Conservation (phyloP, 2,888 invertebrate genomes). For the Electrophaes corylata region DNA sequence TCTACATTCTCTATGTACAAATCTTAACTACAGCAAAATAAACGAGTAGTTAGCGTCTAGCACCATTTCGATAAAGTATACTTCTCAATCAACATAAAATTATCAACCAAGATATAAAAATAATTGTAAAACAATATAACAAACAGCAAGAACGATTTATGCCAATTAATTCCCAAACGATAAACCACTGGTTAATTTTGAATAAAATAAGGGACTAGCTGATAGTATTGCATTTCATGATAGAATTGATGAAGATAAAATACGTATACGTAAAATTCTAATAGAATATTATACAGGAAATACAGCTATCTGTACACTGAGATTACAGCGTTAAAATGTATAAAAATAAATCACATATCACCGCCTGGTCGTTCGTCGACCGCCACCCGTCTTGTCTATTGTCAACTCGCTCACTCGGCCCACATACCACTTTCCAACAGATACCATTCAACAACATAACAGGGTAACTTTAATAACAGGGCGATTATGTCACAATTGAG, state of each 20-base stretch:
- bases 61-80: slow-evolving; percentile 82
- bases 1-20: slow-evolving; percentile 57
- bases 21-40: slow-evolving; percentile 69
- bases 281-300: slow-evolving; percentile 61
- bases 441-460: slow-evolving; percentile 66
- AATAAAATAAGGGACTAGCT: slow-evolving; percentile 72
- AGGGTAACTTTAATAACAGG: slow-evolving; percentile 62
- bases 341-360: slow-evolving; percentile 78
- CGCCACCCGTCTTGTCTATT: slow-evolving; percentile 11
- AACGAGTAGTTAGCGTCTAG: slow-evolving; percentile 78
- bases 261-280: slow-evolving; percentile 68
- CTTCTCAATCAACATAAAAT: slow-evolving; percentile 73
- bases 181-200: slow-evolving; percentile 70
- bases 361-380: slow-evolving; percentile 45
- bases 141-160: slow-evolving; percentile 53
- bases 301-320: slow-evolving; percentile 69
- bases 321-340: slow-evolving; percentile 71
- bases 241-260: slow-evolving; percentile 63
- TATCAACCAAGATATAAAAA: slow-evolving; percentile 74
- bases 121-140: slow-evolving; percentile 63
- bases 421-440: slow-evolving; percentile 55
- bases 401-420: slow-evolving; percentile 52
- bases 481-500: slow-evolving; percentile 60
- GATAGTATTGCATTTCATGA: slow-evolving; percentile 71
- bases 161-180: slow-evolving; percentile 46